These are phyloP conservation scores for Machaerirhynchus nigripectus DNA, from an alignment of 2,113 vertebrate genomes.

Conservation along the genomic window DNA sequence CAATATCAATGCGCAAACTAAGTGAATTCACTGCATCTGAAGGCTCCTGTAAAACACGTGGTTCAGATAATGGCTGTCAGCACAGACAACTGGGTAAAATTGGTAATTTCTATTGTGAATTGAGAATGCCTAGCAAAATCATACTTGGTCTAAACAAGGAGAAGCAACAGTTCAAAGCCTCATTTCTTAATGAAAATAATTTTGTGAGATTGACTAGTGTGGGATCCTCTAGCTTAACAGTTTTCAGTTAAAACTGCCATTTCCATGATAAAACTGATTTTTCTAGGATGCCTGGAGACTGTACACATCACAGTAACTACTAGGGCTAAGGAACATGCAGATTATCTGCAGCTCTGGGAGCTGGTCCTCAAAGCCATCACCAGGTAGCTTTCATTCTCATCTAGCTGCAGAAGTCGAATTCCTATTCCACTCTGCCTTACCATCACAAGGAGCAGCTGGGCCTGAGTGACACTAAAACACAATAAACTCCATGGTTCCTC, in stretches of 20 bases:
- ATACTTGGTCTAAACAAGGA: neutral
- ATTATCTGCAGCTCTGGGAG: neutral
- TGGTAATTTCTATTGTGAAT: neutral
- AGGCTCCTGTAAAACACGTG: slow-evolving; percentile 73
- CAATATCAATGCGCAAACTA: slow-evolving; percentile 81
- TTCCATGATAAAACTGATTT: neutral
- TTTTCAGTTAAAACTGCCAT: neutral
- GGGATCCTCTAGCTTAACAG: neutral
- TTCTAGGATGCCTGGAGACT: neutral
- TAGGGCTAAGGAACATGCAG: neutral
- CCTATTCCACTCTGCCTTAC: neutral
- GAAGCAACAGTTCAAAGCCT: neutral
- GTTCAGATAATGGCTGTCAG: neutral
- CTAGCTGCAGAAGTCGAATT: neutral
- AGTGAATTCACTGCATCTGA: slow-evolving; percentile 85
- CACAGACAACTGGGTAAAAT: neutral
- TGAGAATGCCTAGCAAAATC: neutral
- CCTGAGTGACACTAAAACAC: neutral
- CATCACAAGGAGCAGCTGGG: neutral
- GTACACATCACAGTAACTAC: neutral
- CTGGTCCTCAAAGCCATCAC: neutral
- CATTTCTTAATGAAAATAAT: neutral
- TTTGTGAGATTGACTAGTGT: neutral
- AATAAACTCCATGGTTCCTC: neutral
- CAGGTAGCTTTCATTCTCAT: neutral